Percentiles rank a stretch among this genome's conserved stretches.
Evolutionary conservation across 2,113 vertebrate species (phyloP).

Genomic region (Chascanopsetta lugubris): DNA sequence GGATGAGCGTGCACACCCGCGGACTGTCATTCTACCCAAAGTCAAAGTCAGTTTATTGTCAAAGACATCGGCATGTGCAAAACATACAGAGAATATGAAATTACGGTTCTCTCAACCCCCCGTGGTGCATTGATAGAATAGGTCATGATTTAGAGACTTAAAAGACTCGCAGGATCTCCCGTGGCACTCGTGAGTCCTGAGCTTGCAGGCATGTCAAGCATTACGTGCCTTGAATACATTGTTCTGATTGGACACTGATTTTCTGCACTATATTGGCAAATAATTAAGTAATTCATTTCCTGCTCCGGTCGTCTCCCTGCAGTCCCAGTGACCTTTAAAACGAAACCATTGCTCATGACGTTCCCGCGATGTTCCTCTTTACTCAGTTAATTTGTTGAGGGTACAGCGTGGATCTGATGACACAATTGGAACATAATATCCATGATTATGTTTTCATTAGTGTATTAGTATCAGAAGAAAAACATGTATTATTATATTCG

Average conservation of each 20-base stretch:
- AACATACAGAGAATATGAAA: too few relatives aligned
- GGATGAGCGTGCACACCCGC: neutral
- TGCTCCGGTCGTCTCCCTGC: neutral
- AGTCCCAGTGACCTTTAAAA: neutral
- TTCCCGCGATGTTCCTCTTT: neutral
- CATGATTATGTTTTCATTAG: too few relatives aligned
- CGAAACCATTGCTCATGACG: neutral
- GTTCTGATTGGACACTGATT: conserved; percentile 33
- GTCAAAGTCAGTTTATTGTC: too few relatives aligned
- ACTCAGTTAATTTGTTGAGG: neutral
- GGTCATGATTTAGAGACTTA: conserved; percentile 13
- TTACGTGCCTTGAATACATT: conserved; percentile 39
- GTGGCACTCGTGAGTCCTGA: neutral
- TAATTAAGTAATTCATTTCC: neutral
- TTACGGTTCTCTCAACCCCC: too few relatives aligned
- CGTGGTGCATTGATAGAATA: too few relatives aligned
- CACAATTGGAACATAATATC: too few relatives aligned
- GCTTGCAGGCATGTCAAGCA: conserved; percentile 10
- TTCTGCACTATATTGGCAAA: neutral
- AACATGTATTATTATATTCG: too few relatives aligned
- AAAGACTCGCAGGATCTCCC: neutral
- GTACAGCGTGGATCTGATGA: neutral
- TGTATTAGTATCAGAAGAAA: too few relatives aligned
- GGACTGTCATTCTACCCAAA: conserved; percentile 1
- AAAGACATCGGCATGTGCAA: too few relatives aligned